Evolutionary conservation across 1,140 invertebrate species (phyloP).

Genomic region (Drosophila melanica): DNA sequence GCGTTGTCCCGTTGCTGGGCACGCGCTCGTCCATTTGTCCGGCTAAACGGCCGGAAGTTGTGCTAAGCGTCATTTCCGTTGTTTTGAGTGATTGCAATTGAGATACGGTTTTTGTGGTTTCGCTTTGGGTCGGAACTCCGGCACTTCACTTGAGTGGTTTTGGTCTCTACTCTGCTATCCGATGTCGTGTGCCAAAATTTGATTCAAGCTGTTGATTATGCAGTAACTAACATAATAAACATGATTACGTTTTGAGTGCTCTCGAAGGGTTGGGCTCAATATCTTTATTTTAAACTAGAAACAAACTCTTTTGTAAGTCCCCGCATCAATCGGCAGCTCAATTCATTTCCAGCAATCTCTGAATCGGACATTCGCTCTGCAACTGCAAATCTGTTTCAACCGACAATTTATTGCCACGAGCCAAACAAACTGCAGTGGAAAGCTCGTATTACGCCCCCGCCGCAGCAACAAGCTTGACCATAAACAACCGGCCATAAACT

Average conservation of each 20-base stretch:
- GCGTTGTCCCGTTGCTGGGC: slow-evolving; percentile 51
- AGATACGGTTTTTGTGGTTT: slow-evolving; percentile 79
- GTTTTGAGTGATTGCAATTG: slow-evolving; percentile 83
- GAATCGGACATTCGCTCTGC: slow-evolving; percentile 42
- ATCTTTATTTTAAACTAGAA: neutral
- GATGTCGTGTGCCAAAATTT: neutral
- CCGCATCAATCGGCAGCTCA: slow-evolving; percentile 67
- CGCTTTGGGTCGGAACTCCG: slow-evolving; percentile 40
- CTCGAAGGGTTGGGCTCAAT: no score
- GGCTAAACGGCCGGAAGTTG: slow-evolving; percentile 74
- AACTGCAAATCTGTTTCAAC: slow-evolving; percentile 36
- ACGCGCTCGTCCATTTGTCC: slow-evolving; percentile 62
- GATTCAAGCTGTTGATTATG: neutral
- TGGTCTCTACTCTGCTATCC: neutral
- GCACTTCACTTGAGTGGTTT: slow-evolving; percentile 22
- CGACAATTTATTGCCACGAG: slow-evolving; percentile 66
- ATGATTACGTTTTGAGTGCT: no score
- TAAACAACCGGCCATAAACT: slow-evolving; percentile 47
- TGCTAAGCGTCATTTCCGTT: slow-evolving; percentile 82
- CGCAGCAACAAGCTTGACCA: slow-evolving; percentile 15
- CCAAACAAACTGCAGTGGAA: slow-evolving; percentile 60
- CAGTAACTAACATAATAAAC: no score
- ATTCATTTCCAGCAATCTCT: slow-evolving; percentile 68
- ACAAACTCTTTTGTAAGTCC: slow-evolving; percentile 62
- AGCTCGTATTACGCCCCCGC: slow-evolving; percentile 15